Evolutionary conservation across 1,140 invertebrate species (phyloP).

Genomic region (Drosophila sturtevanti): DNA sequence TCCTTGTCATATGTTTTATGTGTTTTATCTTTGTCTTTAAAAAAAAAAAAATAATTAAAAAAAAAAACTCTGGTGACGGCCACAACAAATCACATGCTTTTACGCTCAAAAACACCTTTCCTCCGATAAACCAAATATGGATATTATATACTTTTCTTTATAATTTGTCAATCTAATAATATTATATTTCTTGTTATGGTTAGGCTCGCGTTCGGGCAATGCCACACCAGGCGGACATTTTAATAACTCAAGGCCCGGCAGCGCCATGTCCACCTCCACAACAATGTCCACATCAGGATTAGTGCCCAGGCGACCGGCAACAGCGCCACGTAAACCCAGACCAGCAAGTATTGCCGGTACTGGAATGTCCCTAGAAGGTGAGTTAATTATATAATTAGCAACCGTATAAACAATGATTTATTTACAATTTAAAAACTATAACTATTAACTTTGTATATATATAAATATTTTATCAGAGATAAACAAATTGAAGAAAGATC

Average conservation of each 20-base stretch:
- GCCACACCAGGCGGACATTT: slow-evolving; percentile 86
- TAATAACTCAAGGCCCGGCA: slow-evolving; percentile 90
- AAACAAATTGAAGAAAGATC: slow-evolving; percentile 77
- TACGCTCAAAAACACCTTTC: slow-evolving; percentile 42
- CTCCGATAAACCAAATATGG: neutral
- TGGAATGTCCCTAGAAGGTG: slow-evolving; percentile 86
- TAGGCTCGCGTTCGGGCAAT: slow-evolving; percentile 86
- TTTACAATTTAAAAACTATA: no score
- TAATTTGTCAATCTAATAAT: neutral
- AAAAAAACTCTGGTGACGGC: slow-evolving; percentile 62
- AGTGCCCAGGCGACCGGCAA: slow-evolving; percentile 65
- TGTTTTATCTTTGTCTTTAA: slow-evolving; percentile 36
- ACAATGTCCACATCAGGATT: slow-evolving; percentile 75
- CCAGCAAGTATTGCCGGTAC: slow-evolving; percentile 94
- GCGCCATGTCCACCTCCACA: slow-evolving; percentile 87
- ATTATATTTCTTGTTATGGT: neutral
- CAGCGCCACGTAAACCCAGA: slow-evolving; percentile 83
- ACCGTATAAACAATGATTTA: neutral
- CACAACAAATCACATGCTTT: slow-evolving; percentile 58
- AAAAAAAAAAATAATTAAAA: no score
- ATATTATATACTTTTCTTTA: neutral
- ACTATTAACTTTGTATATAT: no score
- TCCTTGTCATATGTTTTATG: slow-evolving; percentile 8
- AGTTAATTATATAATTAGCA: neutral
- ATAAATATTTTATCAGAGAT: slow-evolving; percentile 51